Evolutionary conservation across 1,140 invertebrate genomes (phyloP).

Genomic region (Megathymus violae): DNA sequence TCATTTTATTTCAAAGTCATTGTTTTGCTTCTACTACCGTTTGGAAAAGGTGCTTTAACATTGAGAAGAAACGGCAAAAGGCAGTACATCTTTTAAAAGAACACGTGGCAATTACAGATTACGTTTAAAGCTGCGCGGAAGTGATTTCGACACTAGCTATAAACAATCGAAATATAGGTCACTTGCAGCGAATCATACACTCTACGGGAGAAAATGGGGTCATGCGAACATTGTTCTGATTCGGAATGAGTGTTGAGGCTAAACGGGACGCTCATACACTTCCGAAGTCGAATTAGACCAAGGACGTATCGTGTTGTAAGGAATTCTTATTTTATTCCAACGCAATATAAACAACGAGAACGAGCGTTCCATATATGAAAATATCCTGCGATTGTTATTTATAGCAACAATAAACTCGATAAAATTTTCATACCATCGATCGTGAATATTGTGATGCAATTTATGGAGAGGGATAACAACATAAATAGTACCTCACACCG

Average conservation of each 20-base stretch:
- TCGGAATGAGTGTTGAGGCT: constrained; percentile 49
- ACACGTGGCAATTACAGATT: too few species aligned
- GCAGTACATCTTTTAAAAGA: too few species aligned
- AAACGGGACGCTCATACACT: constrained; percentile 53
- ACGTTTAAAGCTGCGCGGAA: too few species aligned
- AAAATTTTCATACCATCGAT: constrained; percentile 60
- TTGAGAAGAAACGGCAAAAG: too few species aligned
- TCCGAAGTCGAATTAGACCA: constrained; percentile 56
- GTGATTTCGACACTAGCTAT: too few species aligned
- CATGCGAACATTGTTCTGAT: constrained; percentile 62
- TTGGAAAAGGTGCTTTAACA: too few species aligned
- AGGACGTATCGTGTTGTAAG: constrained; percentile 40
- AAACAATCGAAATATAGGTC: constrained; percentile 61
- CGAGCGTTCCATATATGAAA: not conserved
- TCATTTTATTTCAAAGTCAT: too few species aligned
- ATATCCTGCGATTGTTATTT: constrained; percentile 4
- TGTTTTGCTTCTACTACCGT: too few species aligned
- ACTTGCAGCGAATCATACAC: constrained; percentile 56
- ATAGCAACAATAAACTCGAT: constrained; percentile 6
- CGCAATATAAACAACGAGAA: not conserved
- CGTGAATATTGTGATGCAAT: constrained; percentile 64
- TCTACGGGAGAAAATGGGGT: constrained; percentile 57
- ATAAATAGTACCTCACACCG: constrained; percentile 66
- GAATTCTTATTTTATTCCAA: constrained; percentile 10
- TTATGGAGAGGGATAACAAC: constrained; percentile 72